Evolutionary conservation across 2,888 invertebrate genomes (phyloP), one percentile per base, ranked within the genome.

Genomic region (Pollenia angustigena): DNA sequence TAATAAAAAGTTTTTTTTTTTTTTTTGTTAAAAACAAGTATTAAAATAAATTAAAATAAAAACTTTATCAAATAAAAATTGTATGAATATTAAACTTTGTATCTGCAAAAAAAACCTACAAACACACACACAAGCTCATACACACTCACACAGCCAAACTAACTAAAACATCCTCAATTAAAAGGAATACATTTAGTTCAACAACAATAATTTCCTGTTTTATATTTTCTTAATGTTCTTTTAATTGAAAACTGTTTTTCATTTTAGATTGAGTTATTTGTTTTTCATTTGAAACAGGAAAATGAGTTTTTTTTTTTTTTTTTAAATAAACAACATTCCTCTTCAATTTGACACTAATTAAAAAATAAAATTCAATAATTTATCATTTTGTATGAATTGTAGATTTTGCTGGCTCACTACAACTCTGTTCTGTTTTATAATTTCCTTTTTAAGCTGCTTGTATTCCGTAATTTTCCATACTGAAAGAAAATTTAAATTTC

Each of bases 291-390:
- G 4, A 10, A 56, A 9, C 71, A 58, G 66, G 52, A 68, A 74
- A 74, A 75, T 75, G n/a, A 44, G 50, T 58, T 75, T 32, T 32
- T 32, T 32, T 32, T 78, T 23, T 54, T 46, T 40, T 72, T 23
- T 54, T 46, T 40, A 79, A 60, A 74, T 66, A 84, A 75, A 64
- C 52, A 75, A 64, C 64, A 76, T 84, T 62, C 79, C 74, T 80
- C 46, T 80, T 74, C 79, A 68, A 58, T 80, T 80, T 85, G 79
- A 79, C 66, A 74, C 60, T 80, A 85, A 85, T 85, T 85, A 85
- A 85, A 32, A 85, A 80, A 74, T 79, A 80, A 80, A 85, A 75
- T 68, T 74, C 84, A 74, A 85, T 80, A 85, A 85, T 85, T 80
- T 85, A 74, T 74, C 79, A 85, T 85, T 54, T 52, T 54, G 50